Evolutionary conservation across 2,113 vertebrate species (phyloP).

Genomic region (Misgurnus mizolepis): DNA sequence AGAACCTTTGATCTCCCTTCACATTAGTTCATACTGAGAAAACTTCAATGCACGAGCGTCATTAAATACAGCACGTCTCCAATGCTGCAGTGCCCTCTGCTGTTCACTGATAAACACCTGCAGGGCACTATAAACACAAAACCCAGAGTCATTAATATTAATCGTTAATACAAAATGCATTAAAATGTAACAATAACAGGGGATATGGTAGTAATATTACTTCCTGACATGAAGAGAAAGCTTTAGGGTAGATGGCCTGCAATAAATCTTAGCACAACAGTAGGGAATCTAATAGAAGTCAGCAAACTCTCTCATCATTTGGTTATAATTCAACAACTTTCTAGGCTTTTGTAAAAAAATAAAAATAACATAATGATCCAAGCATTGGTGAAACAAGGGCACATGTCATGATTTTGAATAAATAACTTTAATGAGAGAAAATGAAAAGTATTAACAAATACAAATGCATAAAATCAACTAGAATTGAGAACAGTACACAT

Average conservation of each 20-base stretch:
- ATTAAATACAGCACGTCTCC: not conserved
- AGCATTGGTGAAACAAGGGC: not conserved
- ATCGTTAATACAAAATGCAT: not conserved
- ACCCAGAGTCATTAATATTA: slow-evolving; percentile 6
- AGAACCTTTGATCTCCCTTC: slow-evolving; percentile 29
- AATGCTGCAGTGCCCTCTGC: slow-evolving; percentile 63
- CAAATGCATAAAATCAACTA: slow-evolving; percentile 53
- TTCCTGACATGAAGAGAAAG: not conserved
- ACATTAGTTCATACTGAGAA: not conserved
- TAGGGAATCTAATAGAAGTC: not conserved
- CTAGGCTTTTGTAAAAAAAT: not conserved
- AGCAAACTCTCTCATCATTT: not conserved
- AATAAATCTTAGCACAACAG: slow-evolving; percentile 1
- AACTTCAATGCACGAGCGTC: slow-evolving; percentile 13
- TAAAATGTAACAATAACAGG: slow-evolving; percentile 3
- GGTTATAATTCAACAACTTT: not conserved
- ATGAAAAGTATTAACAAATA: slow-evolving; percentile 58
- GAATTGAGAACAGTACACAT: slow-evolving; percentile 4
- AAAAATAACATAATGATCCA: not conserved
- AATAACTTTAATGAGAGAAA: slow-evolving; percentile 62
- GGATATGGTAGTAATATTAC: not conserved
- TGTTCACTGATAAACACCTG: slow-evolving; percentile 39
- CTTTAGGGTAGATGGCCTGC: not conserved
- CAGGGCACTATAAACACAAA: not conserved
- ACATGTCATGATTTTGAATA: slow-evolving; percentile 27